Evolutionary conservation across 1,140 invertebrate species (phyloP).

Genomic region (Hirudo medicinalis): DNA sequence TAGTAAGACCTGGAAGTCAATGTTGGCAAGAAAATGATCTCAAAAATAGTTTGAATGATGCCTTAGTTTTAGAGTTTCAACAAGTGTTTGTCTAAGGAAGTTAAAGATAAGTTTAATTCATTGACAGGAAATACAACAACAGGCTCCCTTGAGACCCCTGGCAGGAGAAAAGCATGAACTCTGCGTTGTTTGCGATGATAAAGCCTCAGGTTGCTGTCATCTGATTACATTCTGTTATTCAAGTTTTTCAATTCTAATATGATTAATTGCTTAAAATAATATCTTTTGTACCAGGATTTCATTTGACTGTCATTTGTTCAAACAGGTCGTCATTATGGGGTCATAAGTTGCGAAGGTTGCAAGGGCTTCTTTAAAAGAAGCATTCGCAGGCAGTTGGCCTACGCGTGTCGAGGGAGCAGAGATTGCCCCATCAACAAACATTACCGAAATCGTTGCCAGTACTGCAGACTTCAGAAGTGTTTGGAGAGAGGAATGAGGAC

Average conservation of each 20-base stretch:
- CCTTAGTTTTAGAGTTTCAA: too few relatives aligned
- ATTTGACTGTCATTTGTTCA: neutral
- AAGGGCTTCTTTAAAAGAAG: constrained; percentile 60
- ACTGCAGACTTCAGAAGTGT: constrained; percentile 91
- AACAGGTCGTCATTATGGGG: constrained; percentile 75
- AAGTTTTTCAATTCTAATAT: neutral
- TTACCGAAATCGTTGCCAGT: constrained; percentile 82
- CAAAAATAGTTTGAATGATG: too few relatives aligned
- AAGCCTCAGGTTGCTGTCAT: constrained; percentile 55
- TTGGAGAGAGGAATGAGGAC: constrained; percentile 93
- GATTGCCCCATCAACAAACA: constrained; percentile 94
- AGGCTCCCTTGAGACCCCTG: constrained; percentile 28
- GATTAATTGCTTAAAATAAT: constrained; percentile 12
- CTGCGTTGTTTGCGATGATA: constrained; percentile 84
- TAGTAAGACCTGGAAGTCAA: too few relatives aligned
- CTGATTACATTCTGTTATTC: neutral
- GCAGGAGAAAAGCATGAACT: constrained; percentile 52
- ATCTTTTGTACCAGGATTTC: neutral
- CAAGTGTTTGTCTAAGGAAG: too few relatives aligned
- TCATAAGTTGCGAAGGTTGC: constrained; percentile 88
- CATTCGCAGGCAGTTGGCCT: constrained; percentile 85
- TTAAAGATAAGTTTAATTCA: too few relatives aligned
- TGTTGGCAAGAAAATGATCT: too few relatives aligned
- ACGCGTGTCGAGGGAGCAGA: constrained; percentile 82
- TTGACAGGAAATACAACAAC: constrained; percentile 24